Evolutionary conservation across 2,888 invertebrate genomes (phyloP).

Genomic region (Harmothoe impar): DNA sequence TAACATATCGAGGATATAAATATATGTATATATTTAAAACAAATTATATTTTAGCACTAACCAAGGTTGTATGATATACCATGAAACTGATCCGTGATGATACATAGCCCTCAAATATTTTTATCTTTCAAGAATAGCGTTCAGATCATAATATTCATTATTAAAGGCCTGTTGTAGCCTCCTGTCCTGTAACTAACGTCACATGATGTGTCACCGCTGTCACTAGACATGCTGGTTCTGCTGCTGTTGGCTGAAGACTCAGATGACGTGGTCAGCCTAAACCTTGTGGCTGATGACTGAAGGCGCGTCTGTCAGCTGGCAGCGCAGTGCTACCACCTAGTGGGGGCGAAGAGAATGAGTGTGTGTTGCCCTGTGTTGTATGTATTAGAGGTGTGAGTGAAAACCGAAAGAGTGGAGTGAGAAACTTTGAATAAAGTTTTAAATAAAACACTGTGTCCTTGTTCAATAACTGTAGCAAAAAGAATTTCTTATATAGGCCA

Average conservation of each 20-base stretch:
- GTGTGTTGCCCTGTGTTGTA: neutral
- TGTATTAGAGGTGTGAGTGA: too few species aligned
- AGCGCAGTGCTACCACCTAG: constrained; percentile 49
- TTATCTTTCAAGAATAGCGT: neutral
- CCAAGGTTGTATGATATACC: neutral
- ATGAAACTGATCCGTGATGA: neutral
- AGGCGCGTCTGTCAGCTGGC: neutral
- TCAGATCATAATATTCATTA: neutral
- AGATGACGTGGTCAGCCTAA: constrained; percentile 23
- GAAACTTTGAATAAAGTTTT: too few species aligned
- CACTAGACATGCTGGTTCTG: constrained; percentile 35
- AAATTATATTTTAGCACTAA: neutral
- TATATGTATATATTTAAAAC: too few species aligned
- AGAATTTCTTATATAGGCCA: too few species aligned
- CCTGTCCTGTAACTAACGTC: neutral
- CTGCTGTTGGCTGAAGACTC: neutral
- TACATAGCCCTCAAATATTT: neutral
- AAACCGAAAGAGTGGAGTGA: too few species aligned
- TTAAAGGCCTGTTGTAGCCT: neutral
- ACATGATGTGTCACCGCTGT: constrained; percentile 36
- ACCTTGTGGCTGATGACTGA: neutral
- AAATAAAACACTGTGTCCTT: too few species aligned
- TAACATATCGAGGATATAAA: too few species aligned
- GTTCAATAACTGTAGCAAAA: too few species aligned
- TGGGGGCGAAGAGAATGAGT: neutral